Conservation (phyloP, 2,888 invertebrate genomes). For the Rhimphoctona megacephalus region DNA sequence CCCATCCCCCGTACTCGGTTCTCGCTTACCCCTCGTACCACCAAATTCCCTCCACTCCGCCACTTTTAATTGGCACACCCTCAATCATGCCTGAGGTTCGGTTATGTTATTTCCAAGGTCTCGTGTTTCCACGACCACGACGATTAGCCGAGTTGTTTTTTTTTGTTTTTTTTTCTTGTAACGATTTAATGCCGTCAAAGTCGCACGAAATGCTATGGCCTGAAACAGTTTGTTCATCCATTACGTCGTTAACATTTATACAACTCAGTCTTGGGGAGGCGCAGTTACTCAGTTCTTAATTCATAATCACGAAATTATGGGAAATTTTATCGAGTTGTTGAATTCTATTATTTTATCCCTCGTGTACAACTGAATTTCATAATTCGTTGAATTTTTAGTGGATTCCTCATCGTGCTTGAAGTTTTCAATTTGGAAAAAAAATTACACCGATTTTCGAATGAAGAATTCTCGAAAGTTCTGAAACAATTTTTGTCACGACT, state of each 20-base stretch:
- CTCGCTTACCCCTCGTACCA: slow-evolving; percentile 71
- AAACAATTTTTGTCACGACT: neutral
- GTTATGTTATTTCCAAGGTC: slow-evolving; percentile 64
- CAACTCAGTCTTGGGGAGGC: neutral
- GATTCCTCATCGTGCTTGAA: too few relatives aligned
- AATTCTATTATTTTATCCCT: neutral
- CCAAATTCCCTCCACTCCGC: slow-evolving; percentile 57
- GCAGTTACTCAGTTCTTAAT: neutral
- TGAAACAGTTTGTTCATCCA: neutral
- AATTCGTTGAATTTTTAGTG: too few relatives aligned
- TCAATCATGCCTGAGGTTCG: slow-evolving; percentile 28
- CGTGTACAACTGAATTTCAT: too few relatives aligned
- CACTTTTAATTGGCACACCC: slow-evolving; percentile 62
- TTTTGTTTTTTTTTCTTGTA: neutral
- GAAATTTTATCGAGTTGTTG: neutral
- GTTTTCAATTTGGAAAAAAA: too few relatives aligned
- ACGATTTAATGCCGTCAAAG: neutral
- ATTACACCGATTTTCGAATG: too few relatives aligned
- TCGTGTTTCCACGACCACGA: slow-evolving; percentile 61
- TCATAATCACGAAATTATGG: too few relatives aligned
- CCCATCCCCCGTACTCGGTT: slow-evolving; percentile 65
- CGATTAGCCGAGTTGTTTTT: slow-evolving; percentile 63
- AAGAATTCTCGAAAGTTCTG: too few relatives aligned
- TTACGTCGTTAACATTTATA: neutral
- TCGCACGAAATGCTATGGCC: neutral